phyloP scores from a whole-genome alignment of 2,888 invertebrate genomes.

The Lasiommata megera region DNA sequence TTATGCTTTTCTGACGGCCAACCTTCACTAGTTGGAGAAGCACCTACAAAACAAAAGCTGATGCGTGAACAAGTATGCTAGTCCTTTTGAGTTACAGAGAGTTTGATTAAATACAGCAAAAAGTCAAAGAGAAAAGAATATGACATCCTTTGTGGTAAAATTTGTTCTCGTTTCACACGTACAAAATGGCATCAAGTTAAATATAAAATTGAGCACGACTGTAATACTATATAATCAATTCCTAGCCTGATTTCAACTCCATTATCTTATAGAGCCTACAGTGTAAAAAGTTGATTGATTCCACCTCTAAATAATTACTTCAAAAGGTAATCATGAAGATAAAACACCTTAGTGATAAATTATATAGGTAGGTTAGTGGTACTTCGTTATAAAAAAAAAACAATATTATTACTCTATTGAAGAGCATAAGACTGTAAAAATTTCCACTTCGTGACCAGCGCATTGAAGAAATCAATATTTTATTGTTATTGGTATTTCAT shows the following conservation, averaged over 20 bases:
- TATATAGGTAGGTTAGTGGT: neutral
- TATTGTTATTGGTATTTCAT: constrained; percentile 10
- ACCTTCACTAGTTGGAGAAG: too few species aligned
- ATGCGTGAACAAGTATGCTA: too few species aligned
- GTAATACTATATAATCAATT: constrained; percentile 46
- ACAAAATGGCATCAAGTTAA: constrained; percentile 41
- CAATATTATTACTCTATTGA: neutral
- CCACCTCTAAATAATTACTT: constrained; percentile 27
- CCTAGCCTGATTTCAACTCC: constrained; percentile 35
- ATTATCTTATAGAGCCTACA: constrained; percentile 32
- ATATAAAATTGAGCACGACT: constrained; percentile 36
- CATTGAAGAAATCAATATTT: constrained; percentile 7
- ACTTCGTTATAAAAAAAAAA: neutral
- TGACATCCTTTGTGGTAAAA: neutral
- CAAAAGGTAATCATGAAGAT: neutral
- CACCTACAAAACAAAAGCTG: too few species aligned
- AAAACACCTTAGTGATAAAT: neutral
- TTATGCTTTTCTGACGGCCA: too few species aligned
- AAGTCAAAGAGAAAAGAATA: neutral
- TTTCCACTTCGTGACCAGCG: constrained; percentile 7
- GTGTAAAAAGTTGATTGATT: constrained; percentile 35
- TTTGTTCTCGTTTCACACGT: constrained; percentile 50
- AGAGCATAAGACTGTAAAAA: neutral
- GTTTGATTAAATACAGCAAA: too few species aligned
- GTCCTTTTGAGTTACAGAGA: too few species aligned